Evolutionary conservation across 2,797 vertebrate genomes (phyloP).

Genomic region (Gadopsis bispinosus): DNA sequence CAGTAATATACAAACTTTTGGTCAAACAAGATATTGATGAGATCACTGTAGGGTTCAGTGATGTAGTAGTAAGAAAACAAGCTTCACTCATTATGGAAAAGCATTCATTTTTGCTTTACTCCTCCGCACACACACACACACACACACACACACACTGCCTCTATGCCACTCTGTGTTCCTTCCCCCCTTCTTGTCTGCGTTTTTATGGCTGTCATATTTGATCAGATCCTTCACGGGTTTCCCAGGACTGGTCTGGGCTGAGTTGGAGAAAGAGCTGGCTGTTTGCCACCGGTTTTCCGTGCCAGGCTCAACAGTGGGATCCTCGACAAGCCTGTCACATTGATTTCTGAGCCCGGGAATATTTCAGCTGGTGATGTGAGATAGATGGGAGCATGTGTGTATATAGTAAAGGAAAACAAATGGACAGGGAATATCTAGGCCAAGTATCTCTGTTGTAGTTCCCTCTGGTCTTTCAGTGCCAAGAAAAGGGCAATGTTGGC

Average conservation of each 20-base stretch:
- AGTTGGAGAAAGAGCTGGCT: constrained; percentile 74
- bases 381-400: constrained; percentile 63
- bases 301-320: constrained; percentile 83
- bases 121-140: neutral
- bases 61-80: neutral
- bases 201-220: constrained; percentile 87
- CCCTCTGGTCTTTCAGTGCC: constrained; percentile 25
- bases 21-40: constrained; percentile 3
- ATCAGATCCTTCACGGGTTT: constrained; percentile 80
- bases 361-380: constrained; percentile 72
- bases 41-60: neutral
- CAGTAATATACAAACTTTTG: neutral
- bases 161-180: constrained; percentile 25
- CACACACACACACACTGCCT: neutral
- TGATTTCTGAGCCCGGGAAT: constrained; percentile 79
- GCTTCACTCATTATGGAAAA: neutral
- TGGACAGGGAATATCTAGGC: constrained; percentile 59
- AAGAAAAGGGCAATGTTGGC: constrained; percentile 44
- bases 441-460: constrained; percentile 65
- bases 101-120: neutral
- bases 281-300: constrained; percentile 67
- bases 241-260: constrained; percentile 72
- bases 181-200: constrained; percentile 55
- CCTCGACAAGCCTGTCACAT: constrained; percentile 81
- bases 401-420: constrained; percentile 67